Conservation (phyloP, 2,888 invertebrate genomes). For the Sinodicranocentrus sp. region DNA sequence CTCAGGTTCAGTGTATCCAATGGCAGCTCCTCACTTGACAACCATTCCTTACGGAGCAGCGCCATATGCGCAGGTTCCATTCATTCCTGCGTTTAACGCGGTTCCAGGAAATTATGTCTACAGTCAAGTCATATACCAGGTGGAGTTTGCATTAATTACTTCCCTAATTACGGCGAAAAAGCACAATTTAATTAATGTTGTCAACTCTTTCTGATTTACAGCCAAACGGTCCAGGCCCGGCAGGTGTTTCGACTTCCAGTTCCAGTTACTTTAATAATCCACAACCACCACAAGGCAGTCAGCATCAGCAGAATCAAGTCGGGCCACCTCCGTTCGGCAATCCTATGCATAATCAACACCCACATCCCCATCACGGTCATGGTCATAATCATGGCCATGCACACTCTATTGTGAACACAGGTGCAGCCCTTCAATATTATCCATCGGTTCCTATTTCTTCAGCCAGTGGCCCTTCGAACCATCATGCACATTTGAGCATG, state of each 20-base stretch:
- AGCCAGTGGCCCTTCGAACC: slow-evolving; percentile 63
- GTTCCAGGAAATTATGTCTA: slow-evolving; percentile 75
- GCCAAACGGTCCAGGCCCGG: slow-evolving; percentile 66
- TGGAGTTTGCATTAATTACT: too few relatives aligned
- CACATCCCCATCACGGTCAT: slow-evolving; percentile 66
- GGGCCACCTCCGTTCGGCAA: slow-evolving; percentile 66
- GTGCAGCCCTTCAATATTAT: slow-evolving; percentile 76
- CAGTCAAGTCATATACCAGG: slow-evolving; percentile 75
- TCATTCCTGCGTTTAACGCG: slow-evolving; percentile 75
- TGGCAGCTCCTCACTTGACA: slow-evolving; percentile 71
- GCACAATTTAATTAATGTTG: too few relatives aligned
- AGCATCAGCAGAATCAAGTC: slow-evolving; percentile 60
- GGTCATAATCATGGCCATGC: slow-evolving; percentile 67
- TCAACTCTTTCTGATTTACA: slow-evolving; percentile 22
- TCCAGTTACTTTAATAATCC: slow-evolving; percentile 70
- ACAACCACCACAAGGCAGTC: slow-evolving; percentile 51
- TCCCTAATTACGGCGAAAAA: too few relatives aligned
- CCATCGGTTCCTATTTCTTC: slow-evolving; percentile 74
- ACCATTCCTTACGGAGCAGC: slow-evolving; percentile 71
- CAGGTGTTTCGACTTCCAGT: slow-evolving; percentile 70
- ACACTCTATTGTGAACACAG: slow-evolving; percentile 73
- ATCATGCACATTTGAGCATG: slow-evolving; percentile 64
- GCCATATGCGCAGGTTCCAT: slow-evolving; percentile 74
- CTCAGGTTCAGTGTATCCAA: slow-evolving; percentile 71
- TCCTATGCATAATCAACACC: slow-evolving; percentile 69